A percentile compares a stretch with the other conserved stretches of the same genome.
phyloP scores from a whole-genome alignment of 2,113 vertebrate species.

The Myocastor coypus region DNA sequence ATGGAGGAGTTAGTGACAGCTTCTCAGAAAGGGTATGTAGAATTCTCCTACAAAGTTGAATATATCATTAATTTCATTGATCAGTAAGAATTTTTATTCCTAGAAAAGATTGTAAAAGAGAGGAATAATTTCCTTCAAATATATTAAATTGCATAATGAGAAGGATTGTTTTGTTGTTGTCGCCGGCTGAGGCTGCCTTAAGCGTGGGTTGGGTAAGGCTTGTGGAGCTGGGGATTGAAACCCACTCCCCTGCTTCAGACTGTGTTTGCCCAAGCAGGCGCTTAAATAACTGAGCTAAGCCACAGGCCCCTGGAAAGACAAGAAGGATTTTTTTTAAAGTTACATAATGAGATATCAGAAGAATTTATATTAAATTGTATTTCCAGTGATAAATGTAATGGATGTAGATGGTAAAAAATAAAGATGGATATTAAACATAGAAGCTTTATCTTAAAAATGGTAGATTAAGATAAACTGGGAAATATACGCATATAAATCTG shows the following conservation, averaged over 20 bases:
- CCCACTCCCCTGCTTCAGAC: too few relatives aligned
- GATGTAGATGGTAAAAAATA: neutral
- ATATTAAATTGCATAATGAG: neutral
- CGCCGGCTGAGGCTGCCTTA: too few relatives aligned
- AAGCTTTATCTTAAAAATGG: neutral
- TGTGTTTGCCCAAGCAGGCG: too few relatives aligned
- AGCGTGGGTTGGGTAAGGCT: too few relatives aligned
- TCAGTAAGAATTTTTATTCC: neutral
- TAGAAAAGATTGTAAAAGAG: neutral
- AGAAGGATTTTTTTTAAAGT: neutral
- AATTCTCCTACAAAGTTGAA: neutral
- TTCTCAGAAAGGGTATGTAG: neutral
- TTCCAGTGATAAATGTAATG: neutral
- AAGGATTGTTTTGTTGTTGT: too few relatives aligned
- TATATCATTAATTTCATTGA: neutral
- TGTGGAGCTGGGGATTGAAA: too few relatives aligned
- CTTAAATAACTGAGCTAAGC: too few relatives aligned
- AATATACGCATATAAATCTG: neutral
- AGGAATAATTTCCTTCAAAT: neutral
- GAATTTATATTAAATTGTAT: neutral
- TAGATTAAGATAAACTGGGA: neutral
- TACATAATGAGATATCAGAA: neutral
- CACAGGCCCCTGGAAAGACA: too few relatives aligned
- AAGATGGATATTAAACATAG: neutral
- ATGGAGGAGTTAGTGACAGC: neutral